These are phyloP conservation scores for Eupithecia insigniata DNA, from an alignment of 2,888 invertebrate species.

Conservation along the genomic window DNA sequence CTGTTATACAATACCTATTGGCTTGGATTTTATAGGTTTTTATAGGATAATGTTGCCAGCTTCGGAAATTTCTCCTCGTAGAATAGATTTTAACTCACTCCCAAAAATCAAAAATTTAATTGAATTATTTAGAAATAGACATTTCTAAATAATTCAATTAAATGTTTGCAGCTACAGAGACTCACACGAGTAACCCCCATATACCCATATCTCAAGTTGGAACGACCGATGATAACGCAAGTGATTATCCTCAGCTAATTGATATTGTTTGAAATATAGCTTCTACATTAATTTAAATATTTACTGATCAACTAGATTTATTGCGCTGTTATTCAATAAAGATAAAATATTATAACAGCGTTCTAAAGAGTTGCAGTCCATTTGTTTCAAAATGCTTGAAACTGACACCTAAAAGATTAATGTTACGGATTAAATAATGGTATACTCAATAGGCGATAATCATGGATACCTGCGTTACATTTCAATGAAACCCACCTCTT, in stretches of 20 bases:
- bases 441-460: conserved; percentile 27
- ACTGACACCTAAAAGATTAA: conserved; percentile 32
- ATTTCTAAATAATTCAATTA: not conserved
- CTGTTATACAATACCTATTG: not conserved
- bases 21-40: too few species aligned
- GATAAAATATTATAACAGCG: conserved; percentile 21
- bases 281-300: not conserved
- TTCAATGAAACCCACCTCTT: conserved; percentile 15
- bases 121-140: too few species aligned
- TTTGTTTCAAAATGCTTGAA: conserved; percentile 17
- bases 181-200: not conserved
- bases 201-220: not conserved
- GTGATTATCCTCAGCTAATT: not conserved
- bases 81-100: not conserved
- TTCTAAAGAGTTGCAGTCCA: conserved; percentile 17
- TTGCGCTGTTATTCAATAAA: conserved; percentile 3
- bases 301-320: conserved; percentile 7
- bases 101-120: too few species aligned
- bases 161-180: not conserved
- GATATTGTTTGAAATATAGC: not conserved
- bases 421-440: conserved; percentile 24
- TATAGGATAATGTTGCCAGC: not conserved
- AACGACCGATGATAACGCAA: too few species aligned
- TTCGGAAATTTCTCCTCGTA: not conserved
- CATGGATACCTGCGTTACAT: conserved; percentile 12